Percentiles rank a stretch among this genome's conserved stretches.
Evolutionary conservation across 2,888 invertebrate species (phyloP).

Genomic region (Acrocyrtus sp.): DNA sequence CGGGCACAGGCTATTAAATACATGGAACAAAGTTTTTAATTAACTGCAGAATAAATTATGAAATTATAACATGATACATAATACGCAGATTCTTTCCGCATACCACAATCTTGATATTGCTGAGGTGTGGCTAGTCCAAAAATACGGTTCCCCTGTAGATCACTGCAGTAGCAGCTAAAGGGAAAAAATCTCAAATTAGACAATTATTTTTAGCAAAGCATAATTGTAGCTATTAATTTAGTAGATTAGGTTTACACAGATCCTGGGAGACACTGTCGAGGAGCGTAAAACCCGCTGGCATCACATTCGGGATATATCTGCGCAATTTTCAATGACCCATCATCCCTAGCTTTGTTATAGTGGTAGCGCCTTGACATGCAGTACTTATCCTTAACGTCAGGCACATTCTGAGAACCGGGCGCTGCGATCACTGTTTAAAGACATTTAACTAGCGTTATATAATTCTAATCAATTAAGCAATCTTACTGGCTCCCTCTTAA

Average conservation of each 20-base stretch:
- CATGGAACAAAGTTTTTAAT: background rate
- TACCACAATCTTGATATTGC: slow-evolving; percentile 73
- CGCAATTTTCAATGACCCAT: slow-evolving; percentile 70
- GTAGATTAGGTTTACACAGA: slow-evolving; percentile 73
- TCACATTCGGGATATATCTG: slow-evolving; percentile 74
- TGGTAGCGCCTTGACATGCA: slow-evolving; percentile 66
- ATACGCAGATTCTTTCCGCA: too few species aligned
- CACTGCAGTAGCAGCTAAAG: slow-evolving; percentile 65
- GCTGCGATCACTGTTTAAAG: slow-evolving; percentile 1
- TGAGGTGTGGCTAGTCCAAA: slow-evolving; percentile 72
- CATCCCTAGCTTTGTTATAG: slow-evolving; percentile 69
- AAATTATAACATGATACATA: too few species aligned
- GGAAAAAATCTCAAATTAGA: slow-evolving; percentile 2
- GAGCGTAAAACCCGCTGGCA: slow-evolving; percentile 71
- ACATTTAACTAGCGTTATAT: background rate
- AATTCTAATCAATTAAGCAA: background rate
- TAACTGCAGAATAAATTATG: background rate
- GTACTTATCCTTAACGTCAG: background rate
- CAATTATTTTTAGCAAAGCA: background rate
- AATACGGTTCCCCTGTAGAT: slow-evolving; percentile 73
- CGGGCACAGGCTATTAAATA: slow-evolving; percentile 61
- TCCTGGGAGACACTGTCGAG: slow-evolving; percentile 74
- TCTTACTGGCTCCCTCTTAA: too few species aligned
- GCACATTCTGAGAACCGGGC: background rate
- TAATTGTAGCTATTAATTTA: background rate